Base-by-base conservation (phyloP, 1,140 invertebrate genomes). In the Macrocentrus cingulum region DNA sequence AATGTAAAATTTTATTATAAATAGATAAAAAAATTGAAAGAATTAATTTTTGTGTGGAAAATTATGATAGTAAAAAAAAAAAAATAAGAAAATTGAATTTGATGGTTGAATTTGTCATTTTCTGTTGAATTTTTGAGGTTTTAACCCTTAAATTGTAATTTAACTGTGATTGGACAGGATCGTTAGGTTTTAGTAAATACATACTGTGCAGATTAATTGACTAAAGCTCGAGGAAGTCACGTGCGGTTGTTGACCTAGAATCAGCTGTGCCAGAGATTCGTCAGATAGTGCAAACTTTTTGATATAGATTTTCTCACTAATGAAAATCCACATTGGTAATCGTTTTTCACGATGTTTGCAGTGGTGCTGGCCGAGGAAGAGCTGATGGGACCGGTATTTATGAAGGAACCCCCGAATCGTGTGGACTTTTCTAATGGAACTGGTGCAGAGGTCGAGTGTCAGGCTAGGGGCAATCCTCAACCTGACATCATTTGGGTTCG, bases 341-440 rank as follows among this genome's bases (percentile, higher is more conserved):
- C 13, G 29, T 23, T 20, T 36, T 29, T 42, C 11, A 48, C 34
- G 25, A 54, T 41, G 44, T 59, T 63, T 61, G 25, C 46, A 71
- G 71, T 59, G 54, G 78, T 71, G 34, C 57, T 51, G 7, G 82
- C 80, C 58, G 88, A 89, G 72, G 87, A 90, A 70, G 87, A 88
- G 68, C 87, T 84, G 22, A 85, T 87, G 71, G 94, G 94, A 69
- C 94, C 93, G 6, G 90, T 95, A 46, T 97, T 97, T 79, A 85
- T 94, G 51, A 90, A 89, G 66, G 94, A 95, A 83, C 94, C 94
- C 16, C 90, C 91, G 59, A 92, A 91, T 75, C 85, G 91, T 64
- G 86, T 97, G 37, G 92, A 95, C 74, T 97, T 97, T 79, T 93
- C 91, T 57, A 97, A 97, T 76, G 94, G 92, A 44, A 95, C 92